phyloP scores from a whole-genome alignment of 1,140 invertebrate species.

The Ceratoteleas bidentatus region DNA sequence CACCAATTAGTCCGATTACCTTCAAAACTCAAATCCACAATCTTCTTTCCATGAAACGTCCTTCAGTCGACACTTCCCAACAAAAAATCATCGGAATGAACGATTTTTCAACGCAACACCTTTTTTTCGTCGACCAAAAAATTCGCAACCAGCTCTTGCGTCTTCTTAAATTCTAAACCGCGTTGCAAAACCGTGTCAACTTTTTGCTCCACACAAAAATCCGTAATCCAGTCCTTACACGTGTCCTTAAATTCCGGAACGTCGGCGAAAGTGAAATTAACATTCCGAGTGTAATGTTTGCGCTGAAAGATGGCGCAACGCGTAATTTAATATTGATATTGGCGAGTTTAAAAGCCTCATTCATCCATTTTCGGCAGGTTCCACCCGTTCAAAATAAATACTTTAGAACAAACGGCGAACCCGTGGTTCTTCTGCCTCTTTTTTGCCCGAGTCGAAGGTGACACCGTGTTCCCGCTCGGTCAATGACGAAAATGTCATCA shows the following conservation, averaged over 20 bases:
- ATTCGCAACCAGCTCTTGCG: too few species aligned
- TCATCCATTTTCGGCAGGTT: slow-evolving; percentile 7
- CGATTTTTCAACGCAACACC: too few species aligned
- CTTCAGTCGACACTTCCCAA: background rate
- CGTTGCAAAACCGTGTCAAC: background rate
- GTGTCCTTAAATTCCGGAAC: slow-evolving; percentile 27
- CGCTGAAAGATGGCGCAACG: slow-evolving; percentile 7
- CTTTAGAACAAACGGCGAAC: slow-evolving; percentile 27
- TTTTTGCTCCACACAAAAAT: slow-evolving; percentile 8
- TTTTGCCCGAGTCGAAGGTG: slow-evolving; percentile 32
- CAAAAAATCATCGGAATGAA: background rate
- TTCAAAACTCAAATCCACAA: background rate
- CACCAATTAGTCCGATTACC: background rate
- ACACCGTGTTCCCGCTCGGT: slow-evolving; percentile 13
- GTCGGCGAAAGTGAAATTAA: slow-evolving; percentile 27
- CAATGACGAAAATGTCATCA: slow-evolving; percentile 45
- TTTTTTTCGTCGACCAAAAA: too few species aligned
- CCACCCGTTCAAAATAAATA: slow-evolving; percentile 30
- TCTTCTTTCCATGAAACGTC: too few species aligned
- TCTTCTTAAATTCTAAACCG: background rate
- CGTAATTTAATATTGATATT: slow-evolving; percentile 41
- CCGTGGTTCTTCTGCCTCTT: background rate
- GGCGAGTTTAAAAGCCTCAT: background rate
- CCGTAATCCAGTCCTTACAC: slow-evolving; percentile 20
- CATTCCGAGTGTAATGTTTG: slow-evolving; percentile 18